These are phyloP conservation scores for Bombus breviceps DNA, from an alignment of 1,140 invertebrate genomes.

Conservation along the genomic window DNA sequence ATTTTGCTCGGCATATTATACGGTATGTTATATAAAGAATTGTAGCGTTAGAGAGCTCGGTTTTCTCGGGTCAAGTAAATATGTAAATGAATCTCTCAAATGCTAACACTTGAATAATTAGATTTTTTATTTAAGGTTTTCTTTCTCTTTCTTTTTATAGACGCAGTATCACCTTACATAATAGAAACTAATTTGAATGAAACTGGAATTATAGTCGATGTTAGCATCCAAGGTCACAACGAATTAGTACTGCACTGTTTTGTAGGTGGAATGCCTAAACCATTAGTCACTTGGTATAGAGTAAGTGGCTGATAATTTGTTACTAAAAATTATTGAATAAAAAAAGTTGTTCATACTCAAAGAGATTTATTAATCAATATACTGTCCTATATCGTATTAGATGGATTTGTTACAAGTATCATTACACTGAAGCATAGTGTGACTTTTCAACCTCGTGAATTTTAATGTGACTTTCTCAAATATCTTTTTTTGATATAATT, in stretches of 20 bases:
- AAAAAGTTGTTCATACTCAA: no score
- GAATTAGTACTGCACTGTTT: conserved; percentile 70
- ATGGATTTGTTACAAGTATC: no score
- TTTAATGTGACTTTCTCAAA: no score
- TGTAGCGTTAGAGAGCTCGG: no score
- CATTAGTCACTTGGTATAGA: conserved; percentile 77
- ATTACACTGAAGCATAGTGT: no score
- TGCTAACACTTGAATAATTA: neutral
- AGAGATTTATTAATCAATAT: no score
- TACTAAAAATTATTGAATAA: neutral
- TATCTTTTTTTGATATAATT: neutral
- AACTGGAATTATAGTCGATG: conserved; percentile 57
- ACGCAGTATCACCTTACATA: conserved; percentile 38
- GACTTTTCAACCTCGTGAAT: no score
- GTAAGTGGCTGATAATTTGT: conserved; percentile 58
- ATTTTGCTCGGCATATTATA: no score
- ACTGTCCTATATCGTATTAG: no score
- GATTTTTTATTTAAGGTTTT: neutral
- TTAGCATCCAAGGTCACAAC: conserved; percentile 57
- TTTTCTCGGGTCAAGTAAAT: no score
- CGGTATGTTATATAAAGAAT: no score
- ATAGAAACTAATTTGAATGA: conserved; percentile 67
- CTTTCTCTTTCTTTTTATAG: conserved; percentile 54
- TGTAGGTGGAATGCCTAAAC: conserved; percentile 74
- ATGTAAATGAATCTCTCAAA: no score